Evolutionary conservation across 92 coral and sea anemone genomes (phyloP).

Genomic region (Parazoanthus swiftii): DNA sequence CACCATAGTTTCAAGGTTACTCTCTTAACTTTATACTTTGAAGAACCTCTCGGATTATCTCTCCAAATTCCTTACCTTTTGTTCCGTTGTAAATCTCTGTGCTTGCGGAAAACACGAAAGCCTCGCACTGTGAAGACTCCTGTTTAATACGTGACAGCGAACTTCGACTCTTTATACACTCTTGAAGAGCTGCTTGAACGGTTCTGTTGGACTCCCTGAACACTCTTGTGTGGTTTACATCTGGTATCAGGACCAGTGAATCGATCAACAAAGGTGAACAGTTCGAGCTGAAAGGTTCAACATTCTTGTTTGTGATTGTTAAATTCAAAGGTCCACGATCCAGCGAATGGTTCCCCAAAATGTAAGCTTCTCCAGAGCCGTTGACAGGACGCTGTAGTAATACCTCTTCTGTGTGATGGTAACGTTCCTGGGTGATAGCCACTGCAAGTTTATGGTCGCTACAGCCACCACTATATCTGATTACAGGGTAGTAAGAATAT

Average conservation of each 20-base stretch:
- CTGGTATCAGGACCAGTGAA: constrained; percentile 77
- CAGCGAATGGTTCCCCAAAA: neutral
- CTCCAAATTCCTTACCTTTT: constrained; percentile 54
- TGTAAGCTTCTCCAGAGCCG: neutral
- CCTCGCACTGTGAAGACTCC: constrained; percentile 61
- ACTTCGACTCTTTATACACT: constrained; percentile 48
- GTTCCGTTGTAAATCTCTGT: constrained; percentile 92
- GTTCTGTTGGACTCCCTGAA: constrained; percentile 50
- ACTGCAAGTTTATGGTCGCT: constrained; percentile 17
- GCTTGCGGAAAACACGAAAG: constrained; percentile 72
- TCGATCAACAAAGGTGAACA: constrained; percentile 63
- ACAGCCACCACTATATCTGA: constrained; percentile 66
- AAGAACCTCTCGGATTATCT: no score
- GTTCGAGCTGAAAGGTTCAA: constrained; percentile 29
- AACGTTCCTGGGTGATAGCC: neutral
- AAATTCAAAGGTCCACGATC: constrained; percentile 39
- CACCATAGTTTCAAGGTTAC: no score
- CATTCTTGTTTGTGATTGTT: constrained; percentile 45
- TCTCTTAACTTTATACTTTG: no score
- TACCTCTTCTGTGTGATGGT: constrained; percentile 30
- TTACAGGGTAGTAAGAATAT: constrained; percentile 50
- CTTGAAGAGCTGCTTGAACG: constrained; percentile 44
- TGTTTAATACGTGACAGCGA: constrained; percentile 36
- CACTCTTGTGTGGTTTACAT: constrained; percentile 64
- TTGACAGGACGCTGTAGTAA: neutral